phyloP scores from a whole-genome alignment of 2,888 invertebrate species.

The Bimastos eiseni region DNA sequence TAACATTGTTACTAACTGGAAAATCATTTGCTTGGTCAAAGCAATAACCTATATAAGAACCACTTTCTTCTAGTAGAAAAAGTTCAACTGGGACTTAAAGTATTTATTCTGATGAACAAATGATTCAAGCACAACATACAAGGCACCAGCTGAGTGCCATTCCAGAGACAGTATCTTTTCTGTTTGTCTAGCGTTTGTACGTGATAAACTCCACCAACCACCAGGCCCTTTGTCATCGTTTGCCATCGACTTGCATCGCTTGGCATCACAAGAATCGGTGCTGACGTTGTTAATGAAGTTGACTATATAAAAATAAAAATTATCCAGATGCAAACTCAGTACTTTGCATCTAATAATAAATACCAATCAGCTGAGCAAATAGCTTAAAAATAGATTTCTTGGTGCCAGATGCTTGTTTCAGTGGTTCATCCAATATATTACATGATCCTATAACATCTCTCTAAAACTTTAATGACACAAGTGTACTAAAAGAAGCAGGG shows the following conservation, averaged over 20 bases:
- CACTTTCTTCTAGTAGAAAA: neutral
- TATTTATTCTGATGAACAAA: neutral
- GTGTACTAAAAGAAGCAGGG: no score
- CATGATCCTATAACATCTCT: neutral
- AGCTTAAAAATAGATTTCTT: neutral
- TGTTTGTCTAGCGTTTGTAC: conserved; percentile 37
- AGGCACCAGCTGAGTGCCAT: conserved; percentile 43
- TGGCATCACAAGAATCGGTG: conserved; percentile 38
- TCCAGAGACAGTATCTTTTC: conserved; percentile 44
- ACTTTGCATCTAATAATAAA: neutral
- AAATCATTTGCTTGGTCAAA: neutral
- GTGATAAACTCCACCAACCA: conserved; percentile 44
- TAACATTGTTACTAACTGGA: neutral
- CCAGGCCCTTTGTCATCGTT: conserved; percentile 42
- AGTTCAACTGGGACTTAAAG: neutral
- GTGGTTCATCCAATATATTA: neutral
- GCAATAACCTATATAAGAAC: neutral
- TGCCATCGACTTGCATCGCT: conserved; percentile 39
- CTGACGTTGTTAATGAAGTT: neutral
- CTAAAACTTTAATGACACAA: no score
- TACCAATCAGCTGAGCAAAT: neutral
- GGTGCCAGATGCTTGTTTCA: neutral
- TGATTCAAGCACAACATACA: conserved; percentile 39
- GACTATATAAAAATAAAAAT: neutral
- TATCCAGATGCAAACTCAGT: neutral